Conservation (phyloP, 2,888 invertebrate genomes). For the Arrhopalites spinosus region DNA sequence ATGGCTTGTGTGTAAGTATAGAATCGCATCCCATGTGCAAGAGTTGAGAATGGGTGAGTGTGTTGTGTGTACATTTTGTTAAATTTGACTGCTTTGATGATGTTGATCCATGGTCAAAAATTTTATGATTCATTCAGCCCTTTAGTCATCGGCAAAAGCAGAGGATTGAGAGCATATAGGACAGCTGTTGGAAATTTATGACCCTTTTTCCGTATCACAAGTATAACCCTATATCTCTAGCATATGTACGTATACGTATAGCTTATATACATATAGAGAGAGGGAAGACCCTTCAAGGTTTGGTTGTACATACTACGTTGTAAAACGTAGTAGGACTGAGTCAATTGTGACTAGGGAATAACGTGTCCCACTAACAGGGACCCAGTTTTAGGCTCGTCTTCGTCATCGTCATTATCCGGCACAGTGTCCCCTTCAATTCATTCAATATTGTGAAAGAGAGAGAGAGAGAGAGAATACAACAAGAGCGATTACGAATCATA, state of each 20-base stretch:
- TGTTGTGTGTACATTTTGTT: constrained; percentile 7
- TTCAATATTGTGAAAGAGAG: background rate
- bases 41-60: background rate
- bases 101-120: constrained; percentile 23
- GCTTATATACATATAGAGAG: too few relatives aligned
- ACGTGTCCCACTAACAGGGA: constrained; percentile 35
- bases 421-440: constrained; percentile 11
- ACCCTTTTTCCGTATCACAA: constrained; percentile 34
- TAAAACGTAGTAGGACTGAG: too few relatives aligned
- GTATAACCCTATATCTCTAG: too few relatives aligned
- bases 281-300: too few relatives aligned
- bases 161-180: constrained; percentile 6
- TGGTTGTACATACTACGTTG: too few relatives aligned
- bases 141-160: constrained; percentile 23
- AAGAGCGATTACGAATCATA: background rate
- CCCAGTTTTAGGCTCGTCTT: too few relatives aligned
- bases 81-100: constrained; percentile 8
- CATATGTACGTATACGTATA: too few relatives aligned
- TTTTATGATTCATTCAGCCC: constrained; percentile 53
- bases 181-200: constrained; percentile 45
- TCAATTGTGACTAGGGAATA: too few relatives aligned
- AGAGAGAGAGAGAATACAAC: background rate
- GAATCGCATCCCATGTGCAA: background rate
- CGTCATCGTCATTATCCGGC: too few relatives aligned
- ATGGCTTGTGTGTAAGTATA: background rate